These are phyloP conservation scores for Dendropsophus ebraccatus DNA, from an alignment of 2,113 vertebrate species.

Conservation along the genomic window DNA sequence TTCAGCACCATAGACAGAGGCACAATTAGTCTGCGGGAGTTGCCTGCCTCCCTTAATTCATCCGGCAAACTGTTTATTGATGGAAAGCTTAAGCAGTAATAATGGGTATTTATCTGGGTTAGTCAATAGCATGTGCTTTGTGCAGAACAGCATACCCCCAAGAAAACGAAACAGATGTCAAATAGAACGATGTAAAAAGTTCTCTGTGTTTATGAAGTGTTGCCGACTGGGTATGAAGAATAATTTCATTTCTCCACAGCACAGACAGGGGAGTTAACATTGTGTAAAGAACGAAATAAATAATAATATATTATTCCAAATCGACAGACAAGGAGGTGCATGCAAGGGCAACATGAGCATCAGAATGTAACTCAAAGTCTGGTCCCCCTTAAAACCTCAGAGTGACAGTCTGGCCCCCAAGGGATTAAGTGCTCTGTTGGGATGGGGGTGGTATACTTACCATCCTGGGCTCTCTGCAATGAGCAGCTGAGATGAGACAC, in stretches of 20 bases:
- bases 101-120: conserved; percentile 56
- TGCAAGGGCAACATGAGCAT: not conserved
- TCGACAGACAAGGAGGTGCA: not conserved
- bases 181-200: conserved; percentile 42
- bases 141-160: conserved; percentile 37
- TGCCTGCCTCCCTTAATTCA: conserved; percentile 59
- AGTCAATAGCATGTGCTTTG: conserved; percentile 51
- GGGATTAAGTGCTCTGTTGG: too few relatives aligned
- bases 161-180: conserved; percentile 57
- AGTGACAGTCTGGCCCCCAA: too few relatives aligned
- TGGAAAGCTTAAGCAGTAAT: conserved; percentile 55
- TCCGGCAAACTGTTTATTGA: conserved; percentile 59
- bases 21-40: conserved; percentile 54
- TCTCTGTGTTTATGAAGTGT: conserved; percentile 17
- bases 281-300: not conserved
- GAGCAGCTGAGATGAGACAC: too few relatives aligned
- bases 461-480: too few relatives aligned
- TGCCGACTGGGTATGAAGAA: conserved; percentile 19
- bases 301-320: conserved; percentile 24
- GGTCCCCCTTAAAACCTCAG: too few relatives aligned
- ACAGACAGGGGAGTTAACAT: conserved; percentile 10
- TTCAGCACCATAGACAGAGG: conserved; percentile 51
- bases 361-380: too few relatives aligned
- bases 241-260: conserved; percentile 8
- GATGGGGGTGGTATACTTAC: too few relatives aligned